Evolutionary conservation across 2,888 invertebrate species (phyloP).

Genomic region (Cephonodes hylas): DNA sequence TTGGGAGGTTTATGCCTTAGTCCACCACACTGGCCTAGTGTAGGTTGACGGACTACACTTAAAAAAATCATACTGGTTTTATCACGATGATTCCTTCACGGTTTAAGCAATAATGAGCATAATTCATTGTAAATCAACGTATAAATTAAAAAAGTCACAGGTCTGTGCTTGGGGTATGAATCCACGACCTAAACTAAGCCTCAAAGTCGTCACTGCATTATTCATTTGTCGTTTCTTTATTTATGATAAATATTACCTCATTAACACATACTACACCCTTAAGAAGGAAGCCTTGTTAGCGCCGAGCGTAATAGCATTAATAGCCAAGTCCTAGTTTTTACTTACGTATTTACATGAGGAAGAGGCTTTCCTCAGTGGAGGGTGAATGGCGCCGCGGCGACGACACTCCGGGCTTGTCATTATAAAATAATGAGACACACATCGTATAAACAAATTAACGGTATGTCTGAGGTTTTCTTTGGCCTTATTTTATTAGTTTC

Average conservation of each 20-base stretch:
- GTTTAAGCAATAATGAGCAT: too few species aligned
- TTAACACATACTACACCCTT: constrained; percentile 5
- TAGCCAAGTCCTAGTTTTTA: constrained; percentile 16
- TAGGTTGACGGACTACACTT: neutral
- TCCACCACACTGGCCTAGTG: neutral
- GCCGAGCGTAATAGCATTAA: constrained; percentile 39
- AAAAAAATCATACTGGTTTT: too few species aligned
- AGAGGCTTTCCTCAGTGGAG: constrained; percentile 19
- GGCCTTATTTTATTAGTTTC: neutral
- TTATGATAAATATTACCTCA: neutral
- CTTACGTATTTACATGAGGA: constrained; percentile 19
- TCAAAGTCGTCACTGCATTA: too few species aligned
- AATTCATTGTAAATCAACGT: too few species aligned
- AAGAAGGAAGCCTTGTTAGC: constrained; percentile 34
- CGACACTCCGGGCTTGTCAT: neutral
- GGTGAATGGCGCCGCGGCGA: constrained; percentile 8
- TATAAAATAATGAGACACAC: constrained; percentile 4
- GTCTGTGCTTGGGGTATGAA: too few species aligned
- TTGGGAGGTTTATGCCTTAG: neutral
- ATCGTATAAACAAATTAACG: neutral
- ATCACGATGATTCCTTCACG: too few species aligned
- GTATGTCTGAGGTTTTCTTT: neutral
- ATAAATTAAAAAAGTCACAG: too few species aligned
- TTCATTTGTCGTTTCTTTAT: too few species aligned
- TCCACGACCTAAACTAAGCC: too few species aligned